Percentiles rank a stretch among this genome's conserved stretches.
phyloP scores from a whole-genome alignment of 2,888 invertebrate genomes.

The Rhagonycha lutea region DNA sequence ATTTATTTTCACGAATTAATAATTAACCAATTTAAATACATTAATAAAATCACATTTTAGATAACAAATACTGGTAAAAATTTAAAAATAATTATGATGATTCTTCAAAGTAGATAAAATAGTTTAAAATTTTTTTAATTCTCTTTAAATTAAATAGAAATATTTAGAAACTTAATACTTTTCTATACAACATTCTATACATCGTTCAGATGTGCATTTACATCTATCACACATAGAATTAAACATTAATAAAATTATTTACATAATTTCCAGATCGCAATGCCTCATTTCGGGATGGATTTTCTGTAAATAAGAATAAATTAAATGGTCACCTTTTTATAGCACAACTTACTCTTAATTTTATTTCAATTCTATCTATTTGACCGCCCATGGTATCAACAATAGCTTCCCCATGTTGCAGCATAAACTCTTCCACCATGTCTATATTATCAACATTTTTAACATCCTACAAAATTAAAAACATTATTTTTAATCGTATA shows the following conservation, averaged over 20 bases:
- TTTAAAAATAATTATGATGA: too few species aligned
- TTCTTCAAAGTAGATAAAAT: too few species aligned
- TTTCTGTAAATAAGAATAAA: conserved; percentile 68
- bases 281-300: conserved; percentile 88
- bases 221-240: too few species aligned
- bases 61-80: background rate
- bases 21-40: too few species aligned
- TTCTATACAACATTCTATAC: too few species aligned
- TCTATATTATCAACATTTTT: conserved; percentile 83
- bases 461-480: conserved; percentile 71
- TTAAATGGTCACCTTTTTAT: conserved; percentile 47
- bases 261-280: conserved; percentile 92
- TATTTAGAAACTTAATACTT: too few species aligned
- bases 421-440: conserved; percentile 87
- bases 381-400: conserved; percentile 98
- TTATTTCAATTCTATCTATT: conserved; percentile 96
- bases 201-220: too few species aligned
- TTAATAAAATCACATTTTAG: background rate
- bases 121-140: too few species aligned
- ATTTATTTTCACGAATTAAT: too few species aligned
- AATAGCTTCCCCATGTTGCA: conserved; percentile 96
- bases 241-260: conserved; percentile 48
- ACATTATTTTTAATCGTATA: background rate
- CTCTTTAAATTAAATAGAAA: too few species aligned
- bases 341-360: conserved; percentile 74